A percentile compares a stretch with the other conserved stretches of the same genome.
These are phyloP conservation scores for Palythoa grandis DNA, from an alignment of 92 coral and sea anemone genomes.

Conservation along the genomic window DNA sequence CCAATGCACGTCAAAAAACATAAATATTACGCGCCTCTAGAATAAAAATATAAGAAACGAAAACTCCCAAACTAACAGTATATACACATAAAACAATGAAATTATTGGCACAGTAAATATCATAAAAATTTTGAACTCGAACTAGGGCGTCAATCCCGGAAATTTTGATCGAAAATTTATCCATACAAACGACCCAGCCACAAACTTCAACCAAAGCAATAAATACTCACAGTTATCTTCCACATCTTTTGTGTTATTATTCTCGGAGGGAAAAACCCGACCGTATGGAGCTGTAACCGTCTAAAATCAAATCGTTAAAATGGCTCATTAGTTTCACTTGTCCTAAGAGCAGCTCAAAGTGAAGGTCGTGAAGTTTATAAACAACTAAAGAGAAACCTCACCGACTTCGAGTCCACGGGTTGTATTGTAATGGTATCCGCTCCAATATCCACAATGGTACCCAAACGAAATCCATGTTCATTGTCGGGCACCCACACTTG, in stretches of 20 bases:
- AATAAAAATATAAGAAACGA: background rate
- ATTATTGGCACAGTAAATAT: background rate
- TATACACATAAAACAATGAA: background rate
- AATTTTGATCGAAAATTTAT: slow-evolving; percentile 4
- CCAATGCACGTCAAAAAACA: slow-evolving; percentile 11
- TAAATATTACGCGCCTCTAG: background rate
- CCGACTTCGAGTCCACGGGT: slow-evolving; percentile 64
- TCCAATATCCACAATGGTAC: slow-evolving; percentile 90
- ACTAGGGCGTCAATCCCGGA: slow-evolving; percentile 47
- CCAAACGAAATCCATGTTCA: slow-evolving; percentile 93
- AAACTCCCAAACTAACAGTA: background rate
- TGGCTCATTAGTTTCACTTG: slow-evolving; percentile 2
- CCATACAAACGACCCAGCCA: background rate
- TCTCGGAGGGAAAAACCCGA: slow-evolving; percentile 94
- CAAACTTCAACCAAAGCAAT: background rate
- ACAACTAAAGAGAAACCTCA: background rate
- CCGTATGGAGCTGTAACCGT: slow-evolving; percentile 84
- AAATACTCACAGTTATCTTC: slow-evolving; percentile 95
- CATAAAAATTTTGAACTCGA: background rate
- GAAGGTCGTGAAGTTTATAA: slow-evolving; percentile 8
- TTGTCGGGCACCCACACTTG: slow-evolving; percentile 97
- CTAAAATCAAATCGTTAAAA: slow-evolving; percentile 51
- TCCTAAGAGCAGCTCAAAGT: background rate
- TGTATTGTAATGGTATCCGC: slow-evolving; percentile 86
- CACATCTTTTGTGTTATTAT: slow-evolving; percentile 87